Percentiles rank a stretch among this genome's conserved stretches.
phyloP scores from a whole-genome alignment of 2,797 vertebrate species.

The Sebastes glaucus region DNA sequence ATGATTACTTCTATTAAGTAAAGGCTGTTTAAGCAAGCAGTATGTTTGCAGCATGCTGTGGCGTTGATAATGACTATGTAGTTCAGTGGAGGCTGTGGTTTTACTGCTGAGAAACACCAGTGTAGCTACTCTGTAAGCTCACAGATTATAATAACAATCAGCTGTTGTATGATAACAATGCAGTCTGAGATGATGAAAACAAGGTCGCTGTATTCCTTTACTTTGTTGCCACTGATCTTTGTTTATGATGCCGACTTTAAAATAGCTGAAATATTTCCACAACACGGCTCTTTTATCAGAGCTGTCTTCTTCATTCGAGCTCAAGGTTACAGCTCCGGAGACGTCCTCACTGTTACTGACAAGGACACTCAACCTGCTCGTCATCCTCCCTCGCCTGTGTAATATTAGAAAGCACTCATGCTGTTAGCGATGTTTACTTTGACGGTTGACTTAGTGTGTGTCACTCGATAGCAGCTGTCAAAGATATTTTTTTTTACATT shows the following conservation, averaged over 20 bases:
- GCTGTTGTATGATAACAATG: not conserved
- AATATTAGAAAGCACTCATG: constrained; percentile 8
- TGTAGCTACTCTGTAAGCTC: not conserved
- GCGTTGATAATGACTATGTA: not conserved
- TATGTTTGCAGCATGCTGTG: not conserved
- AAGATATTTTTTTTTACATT: not conserved
- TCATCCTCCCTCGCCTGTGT: not conserved
- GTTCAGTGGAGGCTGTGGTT: not conserved
- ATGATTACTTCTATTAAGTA: not conserved
- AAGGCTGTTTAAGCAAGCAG: not conserved
- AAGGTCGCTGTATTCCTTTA: not conserved
- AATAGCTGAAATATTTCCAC: not conserved
- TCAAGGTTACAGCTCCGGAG: constrained; percentile 11
- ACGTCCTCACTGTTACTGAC: not conserved
- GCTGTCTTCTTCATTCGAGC: not conserved
- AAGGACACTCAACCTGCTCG: not conserved
- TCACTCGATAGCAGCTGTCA: constrained; percentile 1
- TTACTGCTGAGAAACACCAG: not conserved
- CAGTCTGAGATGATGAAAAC: not conserved
- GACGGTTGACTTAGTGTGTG: not conserved
- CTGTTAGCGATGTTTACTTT: constrained; percentile 14
- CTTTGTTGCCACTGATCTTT: not conserved
- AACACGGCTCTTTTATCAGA: not conserved
- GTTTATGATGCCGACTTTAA: not conserved
- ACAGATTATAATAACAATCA: not conserved